phyloP scores from a whole-genome alignment of 1,140 invertebrate genomes.

The Drosophila trapezifrons region DNA sequence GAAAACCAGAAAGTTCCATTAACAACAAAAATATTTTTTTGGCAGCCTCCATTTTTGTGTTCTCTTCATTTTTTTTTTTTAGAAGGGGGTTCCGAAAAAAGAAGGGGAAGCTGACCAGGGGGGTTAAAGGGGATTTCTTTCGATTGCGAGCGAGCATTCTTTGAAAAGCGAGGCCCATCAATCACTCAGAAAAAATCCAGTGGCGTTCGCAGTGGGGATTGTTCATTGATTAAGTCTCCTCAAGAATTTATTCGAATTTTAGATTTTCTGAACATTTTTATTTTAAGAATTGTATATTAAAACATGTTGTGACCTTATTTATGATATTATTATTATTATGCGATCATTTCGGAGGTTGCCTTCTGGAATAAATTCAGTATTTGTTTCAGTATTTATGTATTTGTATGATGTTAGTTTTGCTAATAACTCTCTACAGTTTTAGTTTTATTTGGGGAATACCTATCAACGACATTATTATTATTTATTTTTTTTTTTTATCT shows the following conservation, averaged over 20 bases:
- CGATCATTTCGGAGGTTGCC: no score
- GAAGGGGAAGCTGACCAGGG: constrained; percentile 26
- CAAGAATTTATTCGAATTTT: not conserved
- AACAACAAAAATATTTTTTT: constrained; percentile 78
- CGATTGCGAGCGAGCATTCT: constrained; percentile 58
- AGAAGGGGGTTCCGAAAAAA: constrained; percentile 10
- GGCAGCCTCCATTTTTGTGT: constrained; percentile 65
- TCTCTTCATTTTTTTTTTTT: constrained; percentile 46
- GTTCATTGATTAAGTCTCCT: not conserved
- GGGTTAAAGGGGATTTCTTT: not conserved
- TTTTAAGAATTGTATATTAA: no score
- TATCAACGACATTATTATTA: not conserved
- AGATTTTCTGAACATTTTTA: not conserved
- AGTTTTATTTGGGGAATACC: not conserved
- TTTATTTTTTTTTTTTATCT: not conserved
- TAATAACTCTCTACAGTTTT: no score
- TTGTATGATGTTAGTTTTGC: no score
- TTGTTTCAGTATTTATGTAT: no score
- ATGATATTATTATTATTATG: no score
- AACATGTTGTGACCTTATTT: no score
- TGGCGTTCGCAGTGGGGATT: not conserved
- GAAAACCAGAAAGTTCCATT: constrained; percentile 79
- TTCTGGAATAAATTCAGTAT: no score
- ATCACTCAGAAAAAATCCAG: constrained; percentile 46
- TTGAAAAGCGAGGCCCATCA: constrained; percentile 66